Evolutionary conservation across 2,113 vertebrate species (phyloP).

Genomic region (Tenrec ecaudatus): DNA sequence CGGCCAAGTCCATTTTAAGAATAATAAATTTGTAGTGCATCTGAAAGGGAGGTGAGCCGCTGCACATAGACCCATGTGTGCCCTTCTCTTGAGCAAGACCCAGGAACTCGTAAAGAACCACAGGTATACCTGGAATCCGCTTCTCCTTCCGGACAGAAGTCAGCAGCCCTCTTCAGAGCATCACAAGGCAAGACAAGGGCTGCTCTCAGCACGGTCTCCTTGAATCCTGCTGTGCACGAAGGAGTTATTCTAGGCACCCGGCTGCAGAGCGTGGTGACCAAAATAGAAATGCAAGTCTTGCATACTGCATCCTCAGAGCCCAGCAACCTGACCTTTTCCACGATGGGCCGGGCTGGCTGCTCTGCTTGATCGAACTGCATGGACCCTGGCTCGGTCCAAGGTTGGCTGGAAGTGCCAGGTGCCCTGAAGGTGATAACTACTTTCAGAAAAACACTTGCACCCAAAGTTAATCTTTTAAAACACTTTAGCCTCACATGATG

Average conservation of each 20-base stretch:
- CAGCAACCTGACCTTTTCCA: constrained; percentile 49
- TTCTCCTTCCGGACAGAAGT: constrained; percentile 71
- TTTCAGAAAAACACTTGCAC: not conserved
- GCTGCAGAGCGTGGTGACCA: constrained; percentile 48
- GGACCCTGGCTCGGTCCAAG: not conserved
- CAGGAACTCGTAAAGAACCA: constrained; percentile 45
- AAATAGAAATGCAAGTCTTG: constrained; percentile 84
- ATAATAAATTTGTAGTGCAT: constrained; percentile 69
- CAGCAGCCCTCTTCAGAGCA: constrained; percentile 70
- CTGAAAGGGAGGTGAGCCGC: constrained; percentile 76
- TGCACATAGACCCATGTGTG: constrained; percentile 77
- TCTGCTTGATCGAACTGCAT: constrained; percentile 34
- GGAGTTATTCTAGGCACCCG: constrained; percentile 77
- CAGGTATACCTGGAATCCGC: constrained; percentile 81
- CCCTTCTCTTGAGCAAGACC: constrained; percentile 68
- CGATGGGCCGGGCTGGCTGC: not conserved
- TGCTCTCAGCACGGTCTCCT: constrained; percentile 75
- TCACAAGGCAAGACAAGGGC: constrained; percentile 73
- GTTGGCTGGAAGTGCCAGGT: constrained; percentile 18
- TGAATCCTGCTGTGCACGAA: constrained; percentile 80
- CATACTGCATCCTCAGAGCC: constrained; percentile 58
- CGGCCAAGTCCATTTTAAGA: constrained; percentile 67
- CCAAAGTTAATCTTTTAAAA: constrained; percentile 23
- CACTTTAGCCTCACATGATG: not conserved
- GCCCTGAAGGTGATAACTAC: constrained; percentile 15